These are phyloP conservation scores for Alloplasta piceator DNA, from an alignment of 2,888 invertebrate genomes.

Conservation along the genomic window DNA sequence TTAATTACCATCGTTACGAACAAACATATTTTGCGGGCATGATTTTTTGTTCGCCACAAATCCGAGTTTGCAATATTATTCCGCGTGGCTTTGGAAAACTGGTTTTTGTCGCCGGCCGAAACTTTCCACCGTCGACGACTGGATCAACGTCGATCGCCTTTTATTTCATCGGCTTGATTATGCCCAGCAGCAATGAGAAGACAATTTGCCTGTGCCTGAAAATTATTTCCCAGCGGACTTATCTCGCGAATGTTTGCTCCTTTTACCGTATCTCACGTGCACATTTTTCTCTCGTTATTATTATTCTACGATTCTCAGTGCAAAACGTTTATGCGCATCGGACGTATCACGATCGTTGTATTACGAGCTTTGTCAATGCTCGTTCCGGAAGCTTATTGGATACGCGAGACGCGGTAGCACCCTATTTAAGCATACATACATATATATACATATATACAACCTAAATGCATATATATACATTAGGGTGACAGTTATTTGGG, in stretches of 20 bases:
- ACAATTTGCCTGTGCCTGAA: constrained; percentile 21
- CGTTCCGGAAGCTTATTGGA: constrained; percentile 35
- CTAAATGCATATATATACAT: constrained; percentile 5
- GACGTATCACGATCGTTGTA: not conserved
- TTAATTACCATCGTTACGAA: no score
- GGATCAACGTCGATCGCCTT: not conserved
- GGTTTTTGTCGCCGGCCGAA: no score
- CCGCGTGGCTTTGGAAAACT: no score
- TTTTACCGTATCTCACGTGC: no score
- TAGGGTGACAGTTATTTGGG: no score
- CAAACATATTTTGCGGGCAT: no score
- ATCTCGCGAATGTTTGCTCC: no score
- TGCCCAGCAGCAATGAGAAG: constrained; percentile 2
- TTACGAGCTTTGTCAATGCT: constrained; percentile 48
- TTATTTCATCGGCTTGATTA: not conserved
- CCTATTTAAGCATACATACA: constrained; percentile 36
- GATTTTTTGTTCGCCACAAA: no score
- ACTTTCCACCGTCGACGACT: not conserved
- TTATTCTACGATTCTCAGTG: no score
- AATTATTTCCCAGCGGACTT: not conserved
- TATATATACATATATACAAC: constrained; percentile 7
- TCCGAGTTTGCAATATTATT: no score
- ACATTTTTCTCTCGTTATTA: no score
- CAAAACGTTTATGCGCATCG: not conserved
- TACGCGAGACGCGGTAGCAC: constrained; percentile 17